Evolutionary conservation across 2,888 invertebrate species (phyloP).

Genomic region (Ectemnius cavifrons): DNA sequence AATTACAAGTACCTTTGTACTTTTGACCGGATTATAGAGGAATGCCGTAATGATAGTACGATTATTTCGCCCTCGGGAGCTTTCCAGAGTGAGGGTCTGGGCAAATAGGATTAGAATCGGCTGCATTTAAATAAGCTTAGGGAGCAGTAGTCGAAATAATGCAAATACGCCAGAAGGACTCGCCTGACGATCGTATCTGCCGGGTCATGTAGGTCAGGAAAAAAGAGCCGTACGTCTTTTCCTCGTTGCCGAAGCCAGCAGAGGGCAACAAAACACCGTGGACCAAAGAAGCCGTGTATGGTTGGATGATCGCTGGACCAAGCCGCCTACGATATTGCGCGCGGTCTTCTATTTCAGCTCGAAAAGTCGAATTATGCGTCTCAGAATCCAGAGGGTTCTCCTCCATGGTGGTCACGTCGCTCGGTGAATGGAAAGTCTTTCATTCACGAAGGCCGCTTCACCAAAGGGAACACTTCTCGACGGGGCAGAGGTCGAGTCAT

Average conservation of each 20-base stretch:
- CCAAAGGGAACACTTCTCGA: background rate
- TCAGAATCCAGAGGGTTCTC: background rate
- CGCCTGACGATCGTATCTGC: slow-evolving; percentile 23
- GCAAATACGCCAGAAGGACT: slow-evolving; percentile 48
- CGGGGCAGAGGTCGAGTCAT: background rate
- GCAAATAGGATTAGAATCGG: slow-evolving; percentile 39
- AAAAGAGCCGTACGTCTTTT: slow-evolving; percentile 23
- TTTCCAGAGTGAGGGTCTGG: background rate
- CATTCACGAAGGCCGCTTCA: slow-evolving; percentile 19
- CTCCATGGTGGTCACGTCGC: slow-evolving; percentile 35
- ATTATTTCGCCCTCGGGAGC: too few relatives aligned
- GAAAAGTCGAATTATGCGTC: slow-evolving; percentile 20
- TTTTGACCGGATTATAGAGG: too few relatives aligned
- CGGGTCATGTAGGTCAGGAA: slow-evolving; percentile 36
- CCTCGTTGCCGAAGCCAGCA: slow-evolving; percentile 4
- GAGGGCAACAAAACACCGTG: slow-evolving; percentile 22
- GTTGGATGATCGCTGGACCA: slow-evolving; percentile 1
- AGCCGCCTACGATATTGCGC: background rate
- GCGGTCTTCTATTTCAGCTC: slow-evolving; percentile 29
- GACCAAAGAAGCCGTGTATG: background rate
- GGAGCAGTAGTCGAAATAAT: slow-evolving; percentile 49
- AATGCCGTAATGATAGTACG: too few relatives aligned
- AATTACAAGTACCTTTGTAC: too few relatives aligned
- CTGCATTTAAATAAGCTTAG: slow-evolving; percentile 44
- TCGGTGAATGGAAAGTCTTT: slow-evolving; percentile 31